Base-by-base conservation (phyloP, 2,797 vertebrate species). In the Arremon brunneinucha region DNA sequence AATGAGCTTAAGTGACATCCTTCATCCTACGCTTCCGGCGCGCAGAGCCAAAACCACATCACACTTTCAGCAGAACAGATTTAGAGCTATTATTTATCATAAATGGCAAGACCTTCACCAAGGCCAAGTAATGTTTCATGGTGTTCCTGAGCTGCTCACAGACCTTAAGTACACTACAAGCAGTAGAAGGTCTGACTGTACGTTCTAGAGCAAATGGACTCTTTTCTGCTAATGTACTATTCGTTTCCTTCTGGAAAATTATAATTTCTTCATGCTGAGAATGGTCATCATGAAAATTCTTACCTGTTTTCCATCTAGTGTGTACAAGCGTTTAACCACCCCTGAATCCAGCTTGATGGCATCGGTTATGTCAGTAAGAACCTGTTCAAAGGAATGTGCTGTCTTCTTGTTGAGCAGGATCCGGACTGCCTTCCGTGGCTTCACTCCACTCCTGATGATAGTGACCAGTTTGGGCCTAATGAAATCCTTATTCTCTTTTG, bases 391-490 rank as follows among this genome's bases (percentile, higher is more conserved):
- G 4, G 99, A 99, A 96, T 99, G 99, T 9, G 99, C 99, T 0
- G 99, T 99, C 95, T 99, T 99, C 98, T 99, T 99, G 98, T 99
- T 99, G 75, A 99, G 99, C 93, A 99, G 98, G 94, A 99, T 97
- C 63, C 99, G 98, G 44, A 99, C 98, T 8, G 99, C 99, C 81
- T 99, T 99, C 57, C 99, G 98, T 7, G 99, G 99, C 90, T 99
- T 99, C 87, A 99, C 99, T 34, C 99, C 99, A 1, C 99, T 99
- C 88, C 99, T 98, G 95, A 99, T 98, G 83, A 99, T 99, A 71
- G 99, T 99, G 96, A 99, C 99, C 96, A 99, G 98, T 96, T 99
- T 99, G 93, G 99, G 99, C 63, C 97, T 98, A 89, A 99, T 99
- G 98, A 99, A 99, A 98, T 99, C 99, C 94, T 99, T 99, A 94